Conservation (phyloP, 1,140 invertebrate species). For the Caenorhabditis briggsae region DNA sequence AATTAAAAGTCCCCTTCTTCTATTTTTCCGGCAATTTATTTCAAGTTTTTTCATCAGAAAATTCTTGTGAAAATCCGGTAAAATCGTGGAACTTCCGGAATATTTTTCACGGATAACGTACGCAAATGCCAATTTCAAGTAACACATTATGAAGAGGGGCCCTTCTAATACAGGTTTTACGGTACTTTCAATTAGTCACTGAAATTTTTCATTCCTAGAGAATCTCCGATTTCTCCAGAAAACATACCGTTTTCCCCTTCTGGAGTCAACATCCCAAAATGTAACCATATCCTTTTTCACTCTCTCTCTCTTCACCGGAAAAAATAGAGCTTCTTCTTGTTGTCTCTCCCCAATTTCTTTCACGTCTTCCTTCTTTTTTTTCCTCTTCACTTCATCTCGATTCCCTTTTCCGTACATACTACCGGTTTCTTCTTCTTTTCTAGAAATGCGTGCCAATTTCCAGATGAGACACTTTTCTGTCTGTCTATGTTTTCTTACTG, state of each 20-base stretch:
- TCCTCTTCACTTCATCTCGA: slow-evolving; percentile 16
- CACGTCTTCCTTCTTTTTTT: slow-evolving; percentile 26
- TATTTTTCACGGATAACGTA: too few relatives aligned
- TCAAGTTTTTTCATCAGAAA: too few relatives aligned
- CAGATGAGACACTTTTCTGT: background rate
- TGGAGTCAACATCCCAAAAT: background rate
- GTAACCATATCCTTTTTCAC: slow-evolving; percentile 8
- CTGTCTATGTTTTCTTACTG: background rate
- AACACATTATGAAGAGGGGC: too few relatives aligned
- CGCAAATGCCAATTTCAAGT: too few relatives aligned
- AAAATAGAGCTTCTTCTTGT: slow-evolving; percentile 6
- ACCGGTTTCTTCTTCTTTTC: background rate
- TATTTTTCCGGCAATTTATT: too few relatives aligned
- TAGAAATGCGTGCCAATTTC: slow-evolving; percentile 26
- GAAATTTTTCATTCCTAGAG: background rate
- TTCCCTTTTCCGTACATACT: slow-evolving; percentile 39
- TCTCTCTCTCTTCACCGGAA: slow-evolving; percentile 6
- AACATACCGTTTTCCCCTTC: background rate
- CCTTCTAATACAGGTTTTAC: too few relatives aligned
- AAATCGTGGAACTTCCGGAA: too few relatives aligned
- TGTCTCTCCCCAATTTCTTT: background rate
- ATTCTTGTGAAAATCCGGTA: too few relatives aligned
- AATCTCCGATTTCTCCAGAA: background rate
- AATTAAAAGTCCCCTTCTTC: too few relatives aligned
- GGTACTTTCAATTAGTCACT: too few relatives aligned